Evolutionary conservation across 1,140 invertebrate species (phyloP), one percentile per base, ranked within the genome.

Genomic region (Ceratosolen solmsi): DNA sequence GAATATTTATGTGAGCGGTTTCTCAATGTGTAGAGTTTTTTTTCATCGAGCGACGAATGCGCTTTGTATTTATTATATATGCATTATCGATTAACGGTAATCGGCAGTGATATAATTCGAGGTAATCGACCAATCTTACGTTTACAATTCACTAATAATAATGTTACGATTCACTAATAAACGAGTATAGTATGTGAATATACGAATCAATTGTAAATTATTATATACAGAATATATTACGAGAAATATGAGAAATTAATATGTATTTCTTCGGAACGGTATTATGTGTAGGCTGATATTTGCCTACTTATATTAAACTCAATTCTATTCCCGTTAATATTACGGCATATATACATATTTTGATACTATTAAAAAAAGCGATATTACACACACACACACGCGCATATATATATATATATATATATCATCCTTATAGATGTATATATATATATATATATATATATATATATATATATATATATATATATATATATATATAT

Each of bases 141-240:
- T 54, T 54, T 72, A 27, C 15, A 60, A 30, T 72, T 13, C n/a
- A n/a, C n/a, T n/a, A n/a, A n/a, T n/a, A n/a, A 54, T 49, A 33
- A 1, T 72, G 54, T 70, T 30, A 22, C 36, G 68, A 41, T 60
- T 25, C 46, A 51, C 41, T 17, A 22, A 36, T 73, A 63, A 58
- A 46, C 3, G 36, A 49, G 25, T 0, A 36, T 54, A 30, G 27
- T 36, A 17, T 81, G 72, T 81, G 75, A 81, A 81, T 81, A 81
- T 27, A 49, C 25, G 56, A 36, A 75, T 27, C 56, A 74, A 75
- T 54, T 75, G 72, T 81, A 81, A 75, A 81, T 81, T 81, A 74
- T 81, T 81, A 75, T 65, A 65, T 38, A 70, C 73, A 68, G n/a
- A 56, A 73, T 17, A n/a, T n/a, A 11, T 51, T 60, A 60, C 36